Evolutionary conservation across 2,888 invertebrate species (phyloP), one percentile per base, ranked within the genome.

Genomic region (Cyrtodaria siliqua): DNA sequence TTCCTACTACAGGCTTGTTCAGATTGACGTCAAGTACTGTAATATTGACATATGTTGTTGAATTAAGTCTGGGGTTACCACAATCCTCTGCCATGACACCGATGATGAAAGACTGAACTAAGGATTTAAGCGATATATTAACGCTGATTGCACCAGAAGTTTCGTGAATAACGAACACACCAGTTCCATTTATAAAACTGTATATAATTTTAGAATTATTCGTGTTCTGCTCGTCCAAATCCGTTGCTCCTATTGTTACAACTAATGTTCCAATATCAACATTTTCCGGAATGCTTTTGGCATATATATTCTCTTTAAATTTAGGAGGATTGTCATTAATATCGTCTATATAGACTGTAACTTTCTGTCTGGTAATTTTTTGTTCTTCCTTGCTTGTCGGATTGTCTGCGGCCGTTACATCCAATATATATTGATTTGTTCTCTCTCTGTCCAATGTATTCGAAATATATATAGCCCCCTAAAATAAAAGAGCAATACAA

Each of bases 241-340:
- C 33, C 12, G 33, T 12, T 33, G 33, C 33, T 33, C 6, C 12
- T 33, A 33, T 4, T 8, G 33, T 33, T 8, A 33, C 12, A 33
- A 33, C 12, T 4, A 8, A 12, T 8, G 33, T 33, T 33, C 33
- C 33, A 12, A 8, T 33, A 8, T 4, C 33, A 8, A 33, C 33
- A 33, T 33, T 33, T 33, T 33, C 33, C 33, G 4, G 4, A 29
- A 86, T 74, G 0, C 49, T 63, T 9, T 77, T 52, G 0, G 53
- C 69, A 12, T 84, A 73, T 12, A 33, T 12, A 33, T 33, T 33
- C 4, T 20, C n/a, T 2, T 23, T 20, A 63, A 80, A 80, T 26
- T 18, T 16, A 6, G 80, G 80, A 14, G 49, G 24, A n/a, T 77
- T 77, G 52, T 80, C 80, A 29, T 80, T 80, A 1, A 76, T 42